Conservation (phyloP, 2,797 vertebrate species). For the Discoglossus pictus region DNA sequence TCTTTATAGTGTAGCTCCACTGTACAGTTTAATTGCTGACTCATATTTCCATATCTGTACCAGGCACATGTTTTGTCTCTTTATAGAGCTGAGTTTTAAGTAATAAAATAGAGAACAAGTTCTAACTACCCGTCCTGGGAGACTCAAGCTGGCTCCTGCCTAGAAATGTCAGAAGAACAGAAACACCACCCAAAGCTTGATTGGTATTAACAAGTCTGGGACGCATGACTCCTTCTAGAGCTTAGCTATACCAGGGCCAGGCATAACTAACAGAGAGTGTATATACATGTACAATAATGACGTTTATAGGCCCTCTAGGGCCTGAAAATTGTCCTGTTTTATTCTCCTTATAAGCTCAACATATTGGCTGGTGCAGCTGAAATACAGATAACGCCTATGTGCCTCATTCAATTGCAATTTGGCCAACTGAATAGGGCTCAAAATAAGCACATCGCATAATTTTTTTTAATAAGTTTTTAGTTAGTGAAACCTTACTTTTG, state of each 20-base stretch:
- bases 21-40: not conserved
- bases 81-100: not conserved
- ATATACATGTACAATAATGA: no score
- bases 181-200: slow-evolving; percentile 17
- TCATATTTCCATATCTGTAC: slow-evolving; percentile 4
- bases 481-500: no score
- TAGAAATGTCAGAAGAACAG: slow-evolving; percentile 23
- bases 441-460: no score
- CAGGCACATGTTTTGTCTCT: not conserved
- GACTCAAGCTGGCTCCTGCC: slow-evolving; percentile 34
- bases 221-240: slow-evolving; percentile 21
- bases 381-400: no score
- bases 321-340: no score
- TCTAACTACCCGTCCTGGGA: slow-evolving; percentile 6
- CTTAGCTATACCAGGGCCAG: not conserved
- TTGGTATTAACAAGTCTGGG: slow-evolving; percentile 40
- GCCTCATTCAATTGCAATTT: no score
- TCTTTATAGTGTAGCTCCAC: not conserved
- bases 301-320: no score
- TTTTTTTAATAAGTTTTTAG: no score
- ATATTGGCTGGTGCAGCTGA: no score
- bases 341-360: no score
- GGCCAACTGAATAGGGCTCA: no score
- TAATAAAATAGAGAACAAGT: slow-evolving; percentile 20
- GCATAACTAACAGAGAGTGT: no score